Evolutionary conservation across 2,113 vertebrate genomes (phyloP).

Genomic region (Chaetorhynchus papuensis): DNA sequence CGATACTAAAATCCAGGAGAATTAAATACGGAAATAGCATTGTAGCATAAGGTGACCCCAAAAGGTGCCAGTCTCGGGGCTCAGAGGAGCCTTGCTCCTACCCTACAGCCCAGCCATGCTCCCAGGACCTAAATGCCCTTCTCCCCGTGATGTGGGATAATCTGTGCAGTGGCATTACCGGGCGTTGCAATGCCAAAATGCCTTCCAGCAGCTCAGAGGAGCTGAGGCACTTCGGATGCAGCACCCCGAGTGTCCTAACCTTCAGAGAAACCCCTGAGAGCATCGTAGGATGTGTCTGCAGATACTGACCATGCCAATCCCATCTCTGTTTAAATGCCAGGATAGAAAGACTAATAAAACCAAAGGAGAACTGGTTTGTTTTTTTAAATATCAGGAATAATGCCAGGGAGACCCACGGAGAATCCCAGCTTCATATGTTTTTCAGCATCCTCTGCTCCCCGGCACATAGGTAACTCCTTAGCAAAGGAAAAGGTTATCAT

Average conservation of each 20-base stretch:
- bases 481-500: conserved; percentile 33
- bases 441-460: background rate
- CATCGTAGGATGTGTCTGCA: background rate
- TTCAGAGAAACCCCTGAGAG: background rate
- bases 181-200: accelerated
- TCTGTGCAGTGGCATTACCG: accelerated
- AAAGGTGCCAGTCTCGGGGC: background rate
- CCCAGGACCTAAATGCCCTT: background rate
- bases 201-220: background rate
- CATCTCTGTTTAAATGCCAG: conserved; percentile 26
- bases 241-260: background rate
- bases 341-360: conserved; percentile 17
- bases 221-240: background rate
- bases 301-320: background rate
- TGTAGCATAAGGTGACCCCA: background rate
- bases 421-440: conserved; percentile 32
- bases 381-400: conserved; percentile 43
- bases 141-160: background rate
- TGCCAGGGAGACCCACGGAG: background rate
- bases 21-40: background rate
- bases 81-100: background rate
- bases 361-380: background rate
- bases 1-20: background rate
- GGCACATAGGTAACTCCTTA: background rate
- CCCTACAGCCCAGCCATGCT: background rate